phyloP scores from a whole-genome alignment of 2,113 vertebrate genomes.

The Thinocorus orbignyianus region DNA sequence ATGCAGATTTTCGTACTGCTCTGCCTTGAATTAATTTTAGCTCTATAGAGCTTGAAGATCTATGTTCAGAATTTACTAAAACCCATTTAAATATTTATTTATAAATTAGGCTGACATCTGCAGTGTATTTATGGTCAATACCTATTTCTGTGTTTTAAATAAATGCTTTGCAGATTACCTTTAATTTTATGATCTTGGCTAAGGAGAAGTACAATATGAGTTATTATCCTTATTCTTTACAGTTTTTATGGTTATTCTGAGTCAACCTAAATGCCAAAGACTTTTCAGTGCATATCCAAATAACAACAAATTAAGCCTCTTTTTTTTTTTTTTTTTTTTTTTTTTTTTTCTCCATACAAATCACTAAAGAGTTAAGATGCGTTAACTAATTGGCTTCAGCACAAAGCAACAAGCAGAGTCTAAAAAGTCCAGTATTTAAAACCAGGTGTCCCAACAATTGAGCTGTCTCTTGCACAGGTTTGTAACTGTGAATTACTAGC shows the following conservation, averaged over 20 bases:
- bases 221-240: background rate
- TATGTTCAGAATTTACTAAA: background rate
- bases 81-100: background rate
- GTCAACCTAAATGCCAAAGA: background rate
- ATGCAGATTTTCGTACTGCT: background rate
- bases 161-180: background rate
- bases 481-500: slow-evolving; percentile 23
- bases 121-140: background rate
- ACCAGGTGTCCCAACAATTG: background rate
- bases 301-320: background rate
- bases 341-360: background rate
- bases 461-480: background rate
- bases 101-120: background rate
- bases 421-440: background rate
- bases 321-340: background rate
- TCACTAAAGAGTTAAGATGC: background rate
- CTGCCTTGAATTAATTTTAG: background rate
- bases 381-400: background rate
- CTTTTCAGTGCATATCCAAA: background rate
- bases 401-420: background rate
- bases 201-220: background rate
- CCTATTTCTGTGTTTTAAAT: background rate
- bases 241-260: background rate
- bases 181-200: background rate
- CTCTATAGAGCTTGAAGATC: background rate